phyloP scores from a whole-genome alignment of 2,113 vertebrate species.

The Phasianus colchicus region DNA sequence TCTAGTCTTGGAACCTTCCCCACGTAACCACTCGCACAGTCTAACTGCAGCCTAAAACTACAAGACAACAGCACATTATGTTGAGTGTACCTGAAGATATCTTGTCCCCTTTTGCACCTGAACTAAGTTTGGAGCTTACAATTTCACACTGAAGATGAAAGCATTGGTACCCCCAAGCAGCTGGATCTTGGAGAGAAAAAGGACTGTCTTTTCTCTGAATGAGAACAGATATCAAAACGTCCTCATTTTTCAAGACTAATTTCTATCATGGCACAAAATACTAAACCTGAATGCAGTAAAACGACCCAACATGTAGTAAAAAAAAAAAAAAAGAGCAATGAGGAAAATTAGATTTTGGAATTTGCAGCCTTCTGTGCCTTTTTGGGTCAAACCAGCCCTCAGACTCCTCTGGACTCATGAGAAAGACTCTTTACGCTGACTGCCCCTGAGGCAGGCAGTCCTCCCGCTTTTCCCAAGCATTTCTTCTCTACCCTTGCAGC shows the following conservation, averaged over 20 bases:
- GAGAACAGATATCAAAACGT: background rate
- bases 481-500: background rate
- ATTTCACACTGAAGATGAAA: background rate
- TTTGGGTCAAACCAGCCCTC: background rate
- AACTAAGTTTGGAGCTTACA: background rate
- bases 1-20: background rate
- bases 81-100: background rate
- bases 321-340: background rate
- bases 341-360: background rate
- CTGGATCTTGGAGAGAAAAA: background rate
- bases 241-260: background rate
- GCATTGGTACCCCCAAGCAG: background rate
- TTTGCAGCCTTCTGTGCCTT: background rate
- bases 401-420: background rate
- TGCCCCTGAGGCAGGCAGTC: fast-evolving
- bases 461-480: background rate
- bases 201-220: fast-evolving
- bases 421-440: background rate
- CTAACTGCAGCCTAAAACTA: background rate
- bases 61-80: background rate
- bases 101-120: background rate
- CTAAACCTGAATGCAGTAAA: background rate
- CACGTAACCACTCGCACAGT: background rate
- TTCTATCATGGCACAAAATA: background rate
- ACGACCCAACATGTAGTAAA: background rate